phyloP scores from a whole-genome alignment of 2,888 invertebrate genomes.

The Smittia aterrima region DNA sequence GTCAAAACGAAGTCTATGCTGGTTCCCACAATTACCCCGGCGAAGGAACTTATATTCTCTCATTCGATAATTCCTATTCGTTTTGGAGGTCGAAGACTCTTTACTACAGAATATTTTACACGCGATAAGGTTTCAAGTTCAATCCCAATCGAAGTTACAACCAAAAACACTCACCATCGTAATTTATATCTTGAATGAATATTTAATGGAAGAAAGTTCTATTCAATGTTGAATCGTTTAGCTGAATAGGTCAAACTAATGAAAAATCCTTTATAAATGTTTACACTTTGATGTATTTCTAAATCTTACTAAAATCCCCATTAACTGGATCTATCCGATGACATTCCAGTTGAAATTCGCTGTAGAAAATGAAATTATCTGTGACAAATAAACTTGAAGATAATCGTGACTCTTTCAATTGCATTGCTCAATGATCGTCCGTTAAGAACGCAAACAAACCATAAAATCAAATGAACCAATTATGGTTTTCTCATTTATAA shows the following conservation, averaged over 20 bases:
- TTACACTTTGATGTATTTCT: not conserved
- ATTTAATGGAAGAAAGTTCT: not conserved
- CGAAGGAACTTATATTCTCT: conserved; percentile 93
- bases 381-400: not conserved
- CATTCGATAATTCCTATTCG: conserved; percentile 99
- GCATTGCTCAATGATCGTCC: not conserved
- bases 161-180: not conserved
- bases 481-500: not conserved
- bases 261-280: not conserved
- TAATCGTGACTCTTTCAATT: not conserved
- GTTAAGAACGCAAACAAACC: not conserved
- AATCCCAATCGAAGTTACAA: no score
- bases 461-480: not conserved
- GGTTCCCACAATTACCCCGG: conserved; percentile 97
- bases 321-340: not conserved
- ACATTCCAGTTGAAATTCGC: conserved; percentile 1
- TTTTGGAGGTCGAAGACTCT: conserved; percentile 98
- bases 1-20: conserved; percentile 96
- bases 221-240: not conserved
- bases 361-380: not conserved
- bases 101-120: conserved; percentile 98
- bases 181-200: no score
- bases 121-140: conserved; percentile 58
- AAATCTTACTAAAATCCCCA: not conserved
- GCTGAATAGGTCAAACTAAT: not conserved